Evolutionary conservation across 2,888 invertebrate genomes (phyloP).

Genomic region (Herminia tarsipennalis): DNA sequence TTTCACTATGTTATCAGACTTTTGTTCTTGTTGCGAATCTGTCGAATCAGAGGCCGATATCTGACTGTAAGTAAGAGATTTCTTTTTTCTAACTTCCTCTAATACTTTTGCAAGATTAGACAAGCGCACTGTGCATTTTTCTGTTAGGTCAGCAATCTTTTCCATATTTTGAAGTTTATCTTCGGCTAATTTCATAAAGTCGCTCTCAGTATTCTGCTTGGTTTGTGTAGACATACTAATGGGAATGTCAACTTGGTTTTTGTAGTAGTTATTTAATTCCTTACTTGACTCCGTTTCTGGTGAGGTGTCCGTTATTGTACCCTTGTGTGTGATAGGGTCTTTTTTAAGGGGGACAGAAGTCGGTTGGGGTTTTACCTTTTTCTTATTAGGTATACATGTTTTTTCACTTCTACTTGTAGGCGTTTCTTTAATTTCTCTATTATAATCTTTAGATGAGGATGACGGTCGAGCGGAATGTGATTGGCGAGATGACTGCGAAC

Average conservation of each 20-base stretch:
- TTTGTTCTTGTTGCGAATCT: constrained; percentile 64
- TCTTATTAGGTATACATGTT: constrained; percentile 18
- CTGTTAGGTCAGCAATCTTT: constrained; percentile 79
- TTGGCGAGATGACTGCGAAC: constrained; percentile 56
- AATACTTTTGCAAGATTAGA: constrained; percentile 78
- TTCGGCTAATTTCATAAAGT: constrained; percentile 72
- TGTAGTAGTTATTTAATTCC: constrained; percentile 25
- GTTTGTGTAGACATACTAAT: constrained; percentile 71
- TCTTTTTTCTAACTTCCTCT: constrained; percentile 79
- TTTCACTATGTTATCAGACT: constrained; percentile 50
- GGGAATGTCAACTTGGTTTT: constrained; percentile 40
- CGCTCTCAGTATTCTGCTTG: constrained; percentile 57
- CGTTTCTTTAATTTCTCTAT: neutral
- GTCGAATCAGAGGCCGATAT: constrained; percentile 68
- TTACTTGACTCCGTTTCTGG: constrained; percentile 51
- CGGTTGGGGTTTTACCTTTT: constrained; percentile 13
- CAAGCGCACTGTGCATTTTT: constrained; percentile 78
- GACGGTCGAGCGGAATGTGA: constrained; percentile 6
- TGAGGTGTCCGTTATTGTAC: constrained; percentile 44
- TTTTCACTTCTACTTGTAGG: neutral
- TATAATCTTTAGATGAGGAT: neutral
- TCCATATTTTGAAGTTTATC: constrained; percentile 80
- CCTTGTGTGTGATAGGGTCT: constrained; percentile 17
- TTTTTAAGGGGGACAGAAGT: constrained; percentile 5
- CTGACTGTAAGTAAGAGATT: constrained; percentile 72